Base-by-base conservation (phyloP, 2,888 invertebrate genomes). In the Patella pellucida region DNA sequence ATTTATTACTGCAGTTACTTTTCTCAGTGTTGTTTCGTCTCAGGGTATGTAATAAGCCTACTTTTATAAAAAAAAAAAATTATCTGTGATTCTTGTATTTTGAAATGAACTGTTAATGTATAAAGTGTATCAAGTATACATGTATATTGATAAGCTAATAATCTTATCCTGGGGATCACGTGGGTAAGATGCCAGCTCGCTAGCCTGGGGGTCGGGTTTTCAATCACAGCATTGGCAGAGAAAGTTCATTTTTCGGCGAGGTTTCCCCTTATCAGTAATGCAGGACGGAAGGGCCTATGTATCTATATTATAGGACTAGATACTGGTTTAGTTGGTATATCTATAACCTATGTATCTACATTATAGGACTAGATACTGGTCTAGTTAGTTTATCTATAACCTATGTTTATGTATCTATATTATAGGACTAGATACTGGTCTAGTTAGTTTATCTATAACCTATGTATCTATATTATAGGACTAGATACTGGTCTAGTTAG, bases 1-100 rank as follows among this genome's bases (percentile, higher is more conserved):
- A 7, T 98, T 97, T 91, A 96, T 98, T 77, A 94, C 94, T 0
- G 90, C 95, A 69, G 97, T 98, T 0, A 96, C 97, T 0, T 92
- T 96, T 85, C 95, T 96, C 86, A 96, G 97, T 91, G 94, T 98
- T 74, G 90, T 96, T 0, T 92, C 95, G 72, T 93, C 93, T 52
- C 92, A 84, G 56, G 86, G 91, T 91, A 82, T 87, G 90, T 85
- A 27, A 31, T 54, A 41, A 11, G 9, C 15, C 14, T 16, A 41
- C 19, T 31, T 9, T 14, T 68, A 14, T 50, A 70, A 16, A 16
- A 27, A 4, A 70, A 16, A 16, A 27, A 4, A 15, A 69, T 27
- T 31, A 51, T 50, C 7, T 41, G 7, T 41, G 5, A n/a, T 51
- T 19, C 3, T 0, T 12, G 19, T 71, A 5, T 1, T 71, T 41